phyloP scores from a whole-genome alignment of 2,888 invertebrate species.

The Psococerastis gibbosa region DNA sequence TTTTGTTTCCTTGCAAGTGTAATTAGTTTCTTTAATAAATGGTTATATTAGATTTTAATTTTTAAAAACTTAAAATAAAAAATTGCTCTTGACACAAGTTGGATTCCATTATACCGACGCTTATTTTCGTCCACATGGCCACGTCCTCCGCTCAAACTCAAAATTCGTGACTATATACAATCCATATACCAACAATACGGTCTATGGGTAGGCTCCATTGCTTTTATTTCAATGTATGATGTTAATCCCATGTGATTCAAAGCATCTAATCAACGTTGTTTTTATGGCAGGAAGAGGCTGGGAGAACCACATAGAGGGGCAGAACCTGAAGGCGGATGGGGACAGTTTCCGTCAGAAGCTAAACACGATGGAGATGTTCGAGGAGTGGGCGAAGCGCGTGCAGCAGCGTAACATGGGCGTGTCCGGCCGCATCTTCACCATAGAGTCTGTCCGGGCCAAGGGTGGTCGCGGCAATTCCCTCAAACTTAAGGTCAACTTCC shows the following conservation, averaged over 20 bases:
- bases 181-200: no score
- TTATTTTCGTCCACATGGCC: no score
- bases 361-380: conserved; percentile 93
- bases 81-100: no score
- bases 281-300: conserved; percentile 73
- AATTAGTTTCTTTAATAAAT: no score
- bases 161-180: no score
- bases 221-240: conserved; percentile 9
- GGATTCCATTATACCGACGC: no score
- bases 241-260: conserved; percentile 13
- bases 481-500: conserved; percentile 82
- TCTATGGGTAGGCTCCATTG: no score
- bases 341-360: conserved; percentile 93
- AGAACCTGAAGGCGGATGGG: conserved; percentile 90
- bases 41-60: conserved; percentile 6
- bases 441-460: conserved; percentile 62
- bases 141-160: no score
- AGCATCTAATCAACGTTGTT: no score
- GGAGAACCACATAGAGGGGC: conserved; percentile 98
- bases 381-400: conserved; percentile 92
- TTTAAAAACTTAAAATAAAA: conserved; percentile 16
- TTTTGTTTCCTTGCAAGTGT: background rate
- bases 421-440: conserved; percentile 83
- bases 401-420: conserved; percentile 89
- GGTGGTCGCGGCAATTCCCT: conserved; percentile 66